Percentiles rank a stretch among this genome's conserved stretches.
Conservation (phyloP, 1,140 invertebrate species). For the Drosophila trapezifrons region DNA sequence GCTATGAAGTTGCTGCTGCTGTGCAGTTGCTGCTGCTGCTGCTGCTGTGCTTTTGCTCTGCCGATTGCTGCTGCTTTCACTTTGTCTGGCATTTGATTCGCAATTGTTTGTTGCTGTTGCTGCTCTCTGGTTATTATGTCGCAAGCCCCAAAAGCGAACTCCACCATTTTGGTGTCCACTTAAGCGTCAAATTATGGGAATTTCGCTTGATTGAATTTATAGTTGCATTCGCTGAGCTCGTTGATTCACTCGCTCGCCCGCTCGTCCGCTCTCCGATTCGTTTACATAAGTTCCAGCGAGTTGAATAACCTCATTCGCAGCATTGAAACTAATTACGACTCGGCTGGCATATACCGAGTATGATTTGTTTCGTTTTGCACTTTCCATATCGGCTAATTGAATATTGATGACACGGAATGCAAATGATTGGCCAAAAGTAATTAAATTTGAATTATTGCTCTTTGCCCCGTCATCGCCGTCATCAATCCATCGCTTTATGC, state of each 20-base stretch:
- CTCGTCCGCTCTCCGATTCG: slow-evolving; percentile 30
- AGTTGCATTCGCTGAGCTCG: slow-evolving; percentile 50
- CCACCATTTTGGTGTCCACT: slow-evolving; percentile 72
- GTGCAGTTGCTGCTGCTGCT: slow-evolving; percentile 52
- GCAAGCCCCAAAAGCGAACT: slow-evolving; percentile 58
- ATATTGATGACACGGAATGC: slow-evolving; percentile 63
- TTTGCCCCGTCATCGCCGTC: slow-evolving; percentile 41
- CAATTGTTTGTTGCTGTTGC: slow-evolving; percentile 65
- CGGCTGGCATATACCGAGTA: not conserved
- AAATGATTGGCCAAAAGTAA: slow-evolving; percentile 58
- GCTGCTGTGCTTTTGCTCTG: slow-evolving; percentile 7
- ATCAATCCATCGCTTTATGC: slow-evolving; percentile 22
- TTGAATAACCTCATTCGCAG: slow-evolving; percentile 66
- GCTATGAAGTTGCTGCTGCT: slow-evolving; percentile 14
- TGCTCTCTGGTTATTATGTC: slow-evolving; percentile 72
- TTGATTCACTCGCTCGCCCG: slow-evolving; percentile 1
- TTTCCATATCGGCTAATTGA: slow-evolving; percentile 55
- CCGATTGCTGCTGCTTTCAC: slow-evolving; percentile 70
- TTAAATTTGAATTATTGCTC: slow-evolving; percentile 67
- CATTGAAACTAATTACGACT: slow-evolving; percentile 21
- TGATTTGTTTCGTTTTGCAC: slow-evolving; percentile 41
- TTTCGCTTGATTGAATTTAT: slow-evolving; percentile 82
- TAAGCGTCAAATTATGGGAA: slow-evolving; percentile 83
- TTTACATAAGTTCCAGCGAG: slow-evolving; percentile 69
- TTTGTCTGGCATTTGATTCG: slow-evolving; percentile 77